Evolutionary conservation across 2,113 vertebrate species (phyloP).

Genomic region (Halichoerus grypus): DNA sequence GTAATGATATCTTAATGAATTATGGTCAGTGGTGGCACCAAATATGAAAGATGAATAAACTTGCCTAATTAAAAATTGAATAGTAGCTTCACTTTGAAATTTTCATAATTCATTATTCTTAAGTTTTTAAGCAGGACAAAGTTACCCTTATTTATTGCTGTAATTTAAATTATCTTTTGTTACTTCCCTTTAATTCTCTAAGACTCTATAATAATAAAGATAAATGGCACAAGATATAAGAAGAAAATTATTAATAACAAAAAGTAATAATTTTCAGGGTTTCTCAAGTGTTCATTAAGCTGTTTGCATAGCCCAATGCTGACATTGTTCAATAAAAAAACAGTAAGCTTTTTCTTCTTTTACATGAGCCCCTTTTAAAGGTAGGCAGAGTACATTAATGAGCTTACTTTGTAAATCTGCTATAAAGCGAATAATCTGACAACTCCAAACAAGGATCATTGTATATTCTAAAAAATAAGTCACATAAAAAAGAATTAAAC

Average conservation of each 20-base stretch:
- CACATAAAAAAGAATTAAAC: slow-evolving; percentile 9
- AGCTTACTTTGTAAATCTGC: slow-evolving; percentile 20
- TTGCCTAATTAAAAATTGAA: background rate
- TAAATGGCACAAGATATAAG: background rate
- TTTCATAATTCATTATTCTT: slow-evolving; percentile 31
- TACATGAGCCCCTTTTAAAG: slow-evolving; percentile 9
- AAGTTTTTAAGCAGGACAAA: background rate
- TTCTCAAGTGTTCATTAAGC: background rate
- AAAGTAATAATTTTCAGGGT: background rate
- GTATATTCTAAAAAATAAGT: background rate
- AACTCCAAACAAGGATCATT: slow-evolving; percentile 26
- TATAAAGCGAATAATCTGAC: background rate
- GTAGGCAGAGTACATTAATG: background rate
- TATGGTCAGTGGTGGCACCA: background rate
- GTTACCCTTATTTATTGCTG: slow-evolving; percentile 24
- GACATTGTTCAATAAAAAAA: slow-evolving; percentile 24
- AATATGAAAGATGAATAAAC: background rate
- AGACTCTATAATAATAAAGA: background rate
- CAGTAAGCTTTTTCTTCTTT: slow-evolving; percentile 23
- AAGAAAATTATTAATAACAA: background rate
- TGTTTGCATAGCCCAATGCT: background rate
- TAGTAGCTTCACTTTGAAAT: background rate
- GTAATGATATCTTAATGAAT: background rate
- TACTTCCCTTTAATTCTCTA: background rate
- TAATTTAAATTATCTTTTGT: slow-evolving; percentile 2